phyloP scores from a whole-genome alignment of 2,113 vertebrate genomes.

The Aphelocoma coerulescens region DNA sequence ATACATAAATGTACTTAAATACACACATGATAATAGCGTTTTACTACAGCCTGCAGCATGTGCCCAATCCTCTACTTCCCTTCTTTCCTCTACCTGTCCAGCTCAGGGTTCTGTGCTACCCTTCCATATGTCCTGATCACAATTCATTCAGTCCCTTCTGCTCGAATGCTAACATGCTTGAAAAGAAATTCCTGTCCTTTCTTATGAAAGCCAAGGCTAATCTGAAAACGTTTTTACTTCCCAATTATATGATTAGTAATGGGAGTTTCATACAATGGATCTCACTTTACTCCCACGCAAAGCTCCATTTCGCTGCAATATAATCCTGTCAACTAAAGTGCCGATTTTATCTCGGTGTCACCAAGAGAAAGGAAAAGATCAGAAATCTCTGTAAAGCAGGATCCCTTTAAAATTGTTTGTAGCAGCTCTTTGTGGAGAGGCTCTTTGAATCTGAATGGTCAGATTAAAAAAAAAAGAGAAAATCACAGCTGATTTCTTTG shows the following conservation, averaged over 20 bases:
- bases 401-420: background rate
- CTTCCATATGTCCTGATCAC: background rate
- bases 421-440: background rate
- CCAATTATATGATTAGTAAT: conserved; percentile 14
- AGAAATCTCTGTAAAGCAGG: background rate
- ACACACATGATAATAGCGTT: background rate
- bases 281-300: background rate
- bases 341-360: background rate
- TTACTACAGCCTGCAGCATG: background rate
- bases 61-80: background rate
- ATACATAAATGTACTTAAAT: background rate
- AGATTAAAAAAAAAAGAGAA: background rate
- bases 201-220: background rate
- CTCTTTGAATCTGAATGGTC: background rate
- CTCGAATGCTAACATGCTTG: background rate
- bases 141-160: background rate
- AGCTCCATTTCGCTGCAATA: background rate
- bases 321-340: background rate
- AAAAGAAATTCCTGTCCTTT: background rate
- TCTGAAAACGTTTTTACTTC: conserved; percentile 20
- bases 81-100: background rate
- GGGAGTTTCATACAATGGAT: background rate
- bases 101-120: background rate
- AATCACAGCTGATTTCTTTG: background rate
- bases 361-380: background rate